Evolutionary conservation across 2,797 vertebrate genomes (phyloP).

Genomic region (Muraenolepis orangiensis): DNA sequence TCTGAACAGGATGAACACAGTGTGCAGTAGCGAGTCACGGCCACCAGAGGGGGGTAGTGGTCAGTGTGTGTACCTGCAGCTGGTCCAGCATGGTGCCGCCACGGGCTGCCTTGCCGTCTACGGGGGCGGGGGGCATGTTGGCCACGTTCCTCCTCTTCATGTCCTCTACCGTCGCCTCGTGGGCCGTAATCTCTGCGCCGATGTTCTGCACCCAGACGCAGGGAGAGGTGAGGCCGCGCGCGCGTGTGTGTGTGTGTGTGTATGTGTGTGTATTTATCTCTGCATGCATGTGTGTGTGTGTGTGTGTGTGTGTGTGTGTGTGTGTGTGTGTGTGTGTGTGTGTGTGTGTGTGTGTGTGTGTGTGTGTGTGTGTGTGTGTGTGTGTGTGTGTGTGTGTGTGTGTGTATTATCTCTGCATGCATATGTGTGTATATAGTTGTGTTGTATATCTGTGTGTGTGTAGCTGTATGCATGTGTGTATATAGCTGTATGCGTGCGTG

Average conservation of each 20-base stretch:
- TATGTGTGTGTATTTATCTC: not conserved
- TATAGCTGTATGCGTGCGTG: too few relatives aligned
- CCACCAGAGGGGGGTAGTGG: conserved; percentile 53
- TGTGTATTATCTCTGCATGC: too few relatives aligned
- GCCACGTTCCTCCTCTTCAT: conserved; percentile 80
- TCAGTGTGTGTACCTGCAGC: conserved; percentile 80
- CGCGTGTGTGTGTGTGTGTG: not conserved
- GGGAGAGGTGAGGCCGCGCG: not conserved
- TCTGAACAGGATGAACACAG: too few relatives aligned
- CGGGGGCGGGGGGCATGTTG: conserved; percentile 69
- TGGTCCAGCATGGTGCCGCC: conserved; percentile 86
- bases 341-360: too few relatives aligned
- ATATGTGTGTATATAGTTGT: too few relatives aligned
- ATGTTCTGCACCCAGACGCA: conserved; percentile 76
- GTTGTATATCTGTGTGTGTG: too few relatives aligned
- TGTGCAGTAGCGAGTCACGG: conserved; percentile 9
- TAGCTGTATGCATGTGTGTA: too few relatives aligned
- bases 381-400: too few relatives aligned
- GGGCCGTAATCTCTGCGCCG: conserved; percentile 87
- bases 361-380: too few relatives aligned
- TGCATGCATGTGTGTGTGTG: too few relatives aligned
- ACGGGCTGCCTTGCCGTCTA: conserved; percentile 78
- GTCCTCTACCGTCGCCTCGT: conserved; percentile 89
- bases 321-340: too few relatives aligned
- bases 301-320: too few relatives aligned